Evolutionary conservation across 35 echinoderm and acorn worm species (phyloP).

Genomic region (Acanthaster planci): DNA sequence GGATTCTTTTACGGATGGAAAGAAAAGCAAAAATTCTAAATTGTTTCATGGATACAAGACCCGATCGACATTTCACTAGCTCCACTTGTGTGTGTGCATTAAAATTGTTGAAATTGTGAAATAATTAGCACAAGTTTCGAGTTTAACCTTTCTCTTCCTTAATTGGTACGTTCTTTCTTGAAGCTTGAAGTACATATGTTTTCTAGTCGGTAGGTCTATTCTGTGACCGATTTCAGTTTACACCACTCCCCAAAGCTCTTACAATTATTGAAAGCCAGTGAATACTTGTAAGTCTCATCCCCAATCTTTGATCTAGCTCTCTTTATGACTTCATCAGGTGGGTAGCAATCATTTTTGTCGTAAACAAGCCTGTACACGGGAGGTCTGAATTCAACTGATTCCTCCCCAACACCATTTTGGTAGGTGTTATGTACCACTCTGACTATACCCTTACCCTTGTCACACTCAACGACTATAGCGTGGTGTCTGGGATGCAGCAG

Average conservation of each 20-base stretch:
- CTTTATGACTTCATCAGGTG: constrained; percentile 16
- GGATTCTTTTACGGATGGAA: too few species aligned
- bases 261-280: constrained; percentile 42
- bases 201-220: too few species aligned
- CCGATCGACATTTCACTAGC: too few species aligned
- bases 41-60: too few species aligned
- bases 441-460: background rate
- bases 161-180: too few species aligned
- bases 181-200: too few species aligned
- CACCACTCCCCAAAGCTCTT: constrained; percentile 47
- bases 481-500: constrained; percentile 32
- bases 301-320: constrained; percentile 25
- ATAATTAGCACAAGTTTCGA: too few species aligned
- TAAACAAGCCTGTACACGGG: constrained; percentile 8
- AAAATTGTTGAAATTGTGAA: too few species aligned
- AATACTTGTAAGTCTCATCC: constrained; percentile 23
- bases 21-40: too few species aligned
- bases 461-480: constrained; percentile 21
- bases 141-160: too few species aligned
- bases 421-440: constrained; percentile 36
- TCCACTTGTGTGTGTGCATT: too few species aligned
- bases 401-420: constrained; percentile 45
- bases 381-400: background rate
- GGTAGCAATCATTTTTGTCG: background rate
- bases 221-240: constrained; percentile 10